Conservation (phyloP, 2,888 invertebrate species). For the Peribatodes rhomboidaria region DNA sequence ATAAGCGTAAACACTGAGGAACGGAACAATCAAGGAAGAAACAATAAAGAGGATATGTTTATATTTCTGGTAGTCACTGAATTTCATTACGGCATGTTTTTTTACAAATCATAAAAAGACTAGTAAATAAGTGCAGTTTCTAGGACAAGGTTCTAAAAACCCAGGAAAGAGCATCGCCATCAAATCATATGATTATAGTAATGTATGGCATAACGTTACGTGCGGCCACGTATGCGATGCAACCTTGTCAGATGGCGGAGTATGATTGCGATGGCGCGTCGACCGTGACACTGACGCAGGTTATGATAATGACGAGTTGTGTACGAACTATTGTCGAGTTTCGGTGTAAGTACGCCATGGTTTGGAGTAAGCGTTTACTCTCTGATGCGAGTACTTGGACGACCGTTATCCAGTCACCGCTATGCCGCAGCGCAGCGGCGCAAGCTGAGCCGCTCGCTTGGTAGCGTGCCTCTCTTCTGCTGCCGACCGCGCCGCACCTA, state of each 20-base stretch:
- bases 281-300: slow-evolving; percentile 82
- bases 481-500: slow-evolving; percentile 34
- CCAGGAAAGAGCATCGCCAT: slow-evolving; percentile 37
- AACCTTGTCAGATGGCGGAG: slow-evolving; percentile 78
- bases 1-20: slow-evolving; percentile 40
- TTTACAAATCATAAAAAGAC: background rate
- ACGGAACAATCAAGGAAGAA: slow-evolving; percentile 50
- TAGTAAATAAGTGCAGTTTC: background rate
- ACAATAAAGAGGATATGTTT: slow-evolving; percentile 32
- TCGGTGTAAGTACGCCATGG: slow-evolving; percentile 61
- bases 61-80: slow-evolving; percentile 1
- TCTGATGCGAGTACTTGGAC: slow-evolving; percentile 69
- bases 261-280: slow-evolving; percentile 71
- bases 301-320: slow-evolving; percentile 74
- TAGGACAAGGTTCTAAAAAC: slow-evolving; percentile 28
- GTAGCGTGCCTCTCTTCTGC: slow-evolving; percentile 43
- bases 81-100: background rate
- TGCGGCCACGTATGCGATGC: slow-evolving; percentile 73
- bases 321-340: slow-evolving; percentile 61
- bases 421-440: slow-evolving; percentile 58
- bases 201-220: slow-evolving; percentile 70
- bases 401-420: slow-evolving; percentile 84
- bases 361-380: slow-evolving; percentile 63
- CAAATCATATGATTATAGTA: slow-evolving; percentile 55
- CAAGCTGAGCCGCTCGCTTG: slow-evolving; percentile 38